These are phyloP conservation scores for Terebella lapidaria DNA, from an alignment of 2,888 invertebrate species.

Conservation along the genomic window DNA sequence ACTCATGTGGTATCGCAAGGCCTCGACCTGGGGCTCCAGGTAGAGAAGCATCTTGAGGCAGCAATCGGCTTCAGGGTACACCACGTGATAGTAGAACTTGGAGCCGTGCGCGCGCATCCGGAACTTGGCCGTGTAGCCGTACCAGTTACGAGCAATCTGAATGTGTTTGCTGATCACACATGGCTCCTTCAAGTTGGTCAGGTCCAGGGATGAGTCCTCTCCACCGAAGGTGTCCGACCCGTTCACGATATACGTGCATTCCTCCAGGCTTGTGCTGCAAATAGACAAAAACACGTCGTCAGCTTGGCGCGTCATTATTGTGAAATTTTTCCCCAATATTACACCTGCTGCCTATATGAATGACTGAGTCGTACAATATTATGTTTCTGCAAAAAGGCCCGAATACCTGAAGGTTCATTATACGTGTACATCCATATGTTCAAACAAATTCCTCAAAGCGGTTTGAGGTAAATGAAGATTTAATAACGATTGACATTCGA, in stretches of 20 bases:
- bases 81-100: slow-evolving; percentile 17
- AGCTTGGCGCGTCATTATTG: too few relatives aligned
- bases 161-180: slow-evolving; percentile 14
- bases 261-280: slow-evolving; percentile 10
- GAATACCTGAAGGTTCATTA: too few relatives aligned
- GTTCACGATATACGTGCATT: slow-evolving; percentile 15
- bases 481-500: too few relatives aligned
- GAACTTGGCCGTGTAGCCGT: slow-evolving; percentile 17
- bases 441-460: too few relatives aligned
- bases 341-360: too few relatives aligned
- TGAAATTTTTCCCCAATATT: too few relatives aligned
- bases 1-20: slow-evolving; percentile 20
- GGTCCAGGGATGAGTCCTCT: not conserved
- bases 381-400: too few relatives aligned
- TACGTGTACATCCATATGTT: too few relatives aligned
- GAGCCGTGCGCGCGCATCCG: slow-evolving; percentile 3
- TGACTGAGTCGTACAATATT: too few relatives aligned
- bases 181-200: slow-evolving; percentile 8
- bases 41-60: slow-evolving; percentile 24
- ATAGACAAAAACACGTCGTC: not conserved
- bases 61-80: slow-evolving; percentile 19
- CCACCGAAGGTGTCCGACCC: slow-evolving; percentile 10
- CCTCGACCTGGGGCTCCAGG: slow-evolving; percentile 20
- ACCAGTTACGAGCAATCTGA: slow-evolving; percentile 17
- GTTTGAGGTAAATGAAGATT: too few relatives aligned